Evolutionary conservation across 1,140 invertebrate genomes (phyloP).

Genomic region (Ptiloglossa arizonensis): DNA sequence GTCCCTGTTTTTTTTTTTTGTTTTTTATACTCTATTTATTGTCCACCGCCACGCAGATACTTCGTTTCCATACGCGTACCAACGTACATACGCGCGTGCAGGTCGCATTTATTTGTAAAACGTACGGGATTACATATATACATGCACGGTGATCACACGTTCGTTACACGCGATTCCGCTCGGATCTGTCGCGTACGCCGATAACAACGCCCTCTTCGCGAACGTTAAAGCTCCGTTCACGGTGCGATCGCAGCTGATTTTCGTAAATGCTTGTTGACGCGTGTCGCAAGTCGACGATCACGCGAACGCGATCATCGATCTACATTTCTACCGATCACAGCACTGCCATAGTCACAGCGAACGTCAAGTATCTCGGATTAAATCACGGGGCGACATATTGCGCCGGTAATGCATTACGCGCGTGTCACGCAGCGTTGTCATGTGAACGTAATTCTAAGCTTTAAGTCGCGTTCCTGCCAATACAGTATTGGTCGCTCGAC

Average conservation of each 20-base stretch:
- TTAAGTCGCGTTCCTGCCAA: slow-evolving; percentile 1
- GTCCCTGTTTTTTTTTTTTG: slow-evolving; percentile 48
- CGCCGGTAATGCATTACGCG: neutral
- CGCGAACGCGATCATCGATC: slow-evolving; percentile 1
- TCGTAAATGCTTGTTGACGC: neutral
- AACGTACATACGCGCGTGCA: slow-evolving; percentile 12
- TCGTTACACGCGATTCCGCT: slow-evolving; percentile 18
- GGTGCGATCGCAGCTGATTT: neutral
- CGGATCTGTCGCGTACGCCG: slow-evolving; percentile 1
- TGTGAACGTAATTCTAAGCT: neutral
- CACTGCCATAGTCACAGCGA: neutral
- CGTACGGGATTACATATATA: slow-evolving; percentile 30
- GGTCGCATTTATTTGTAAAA: slow-evolving; percentile 34
- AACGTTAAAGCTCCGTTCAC: slow-evolving; percentile 26
- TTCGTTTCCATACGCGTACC: slow-evolving; percentile 37
- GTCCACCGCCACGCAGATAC: slow-evolving; percentile 39
- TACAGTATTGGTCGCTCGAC: neutral
- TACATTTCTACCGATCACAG: neutral
- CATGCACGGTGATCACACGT: slow-evolving; percentile 25
- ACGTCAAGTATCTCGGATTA: neutral
- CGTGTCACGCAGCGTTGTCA: neutral
- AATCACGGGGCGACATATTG: neutral
- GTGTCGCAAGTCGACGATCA: neutral
- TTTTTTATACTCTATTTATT: slow-evolving; percentile 68
- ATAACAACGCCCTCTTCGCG: slow-evolving; percentile 4